These are phyloP conservation scores for Apodemia duryi DNA, from an alignment of 2,888 invertebrate species.

Conservation along the genomic window DNA sequence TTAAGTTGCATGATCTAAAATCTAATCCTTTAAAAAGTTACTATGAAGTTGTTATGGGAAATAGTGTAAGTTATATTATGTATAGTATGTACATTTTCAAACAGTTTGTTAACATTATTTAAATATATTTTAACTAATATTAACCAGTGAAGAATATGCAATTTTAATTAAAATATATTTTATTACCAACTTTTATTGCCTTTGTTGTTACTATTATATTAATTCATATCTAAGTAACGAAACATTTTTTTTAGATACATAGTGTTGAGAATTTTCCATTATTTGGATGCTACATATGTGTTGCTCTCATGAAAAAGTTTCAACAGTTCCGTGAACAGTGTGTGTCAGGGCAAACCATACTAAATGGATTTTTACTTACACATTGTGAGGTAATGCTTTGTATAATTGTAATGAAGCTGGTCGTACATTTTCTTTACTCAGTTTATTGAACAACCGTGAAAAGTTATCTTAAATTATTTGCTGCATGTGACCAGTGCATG, in stretches of 20 bases:
- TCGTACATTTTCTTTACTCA: no score
- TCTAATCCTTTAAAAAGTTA: slow-evolving; percentile 48
- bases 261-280: slow-evolving; percentile 42
- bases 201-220: no score
- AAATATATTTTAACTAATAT: no score
- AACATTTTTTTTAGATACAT: slow-evolving; percentile 39
- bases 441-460: no score
- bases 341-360: slow-evolving; percentile 44
- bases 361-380: slow-evolving; percentile 46
- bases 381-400: slow-evolving; percentile 47
- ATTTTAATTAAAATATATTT: no score
- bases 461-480: no score
- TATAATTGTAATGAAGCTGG: not conserved
- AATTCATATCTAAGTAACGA: no score
- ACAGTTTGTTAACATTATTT: no score
- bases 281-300: slow-evolving; percentile 58
- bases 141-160: no score
- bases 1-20: slow-evolving; percentile 51
- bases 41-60: slow-evolving; percentile 50
- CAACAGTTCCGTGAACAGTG: slow-evolving; percentile 55
- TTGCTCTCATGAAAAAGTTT: slow-evolving; percentile 49
- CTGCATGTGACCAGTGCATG: no score
- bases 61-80: slow-evolving; percentile 46
- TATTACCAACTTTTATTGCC: no score
- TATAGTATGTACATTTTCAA: not conserved